These are phyloP conservation scores for Euzophera pinguis DNA, from an alignment of 2,888 invertebrate genomes.

Conservation along the genomic window DNA sequence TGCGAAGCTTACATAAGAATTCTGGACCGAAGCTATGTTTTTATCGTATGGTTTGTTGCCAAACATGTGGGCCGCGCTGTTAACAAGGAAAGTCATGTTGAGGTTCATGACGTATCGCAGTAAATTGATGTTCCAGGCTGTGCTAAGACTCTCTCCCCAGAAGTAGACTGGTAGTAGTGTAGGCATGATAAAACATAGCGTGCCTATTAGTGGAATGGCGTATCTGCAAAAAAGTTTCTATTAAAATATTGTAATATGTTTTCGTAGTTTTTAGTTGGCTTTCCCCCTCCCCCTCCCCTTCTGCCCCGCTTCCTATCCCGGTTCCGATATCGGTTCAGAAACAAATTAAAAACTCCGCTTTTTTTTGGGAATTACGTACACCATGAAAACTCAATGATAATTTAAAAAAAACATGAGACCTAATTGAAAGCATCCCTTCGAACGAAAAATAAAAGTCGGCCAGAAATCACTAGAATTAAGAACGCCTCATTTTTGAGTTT, in stretches of 20 bases:
- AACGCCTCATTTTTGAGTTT: too few relatives aligned
- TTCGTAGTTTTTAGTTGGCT: too few relatives aligned
- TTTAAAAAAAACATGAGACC: too few relatives aligned
- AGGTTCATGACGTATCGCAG: conserved; percentile 77
- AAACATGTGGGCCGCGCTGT: conserved; percentile 81
- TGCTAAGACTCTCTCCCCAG: conserved; percentile 75
- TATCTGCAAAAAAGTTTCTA: conserved; percentile 70
- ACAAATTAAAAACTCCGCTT: too few relatives aligned
- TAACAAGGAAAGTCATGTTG: conserved; percentile 81
- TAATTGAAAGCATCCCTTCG: too few relatives aligned
- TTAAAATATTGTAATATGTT: not conserved
- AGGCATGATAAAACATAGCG: conserved; percentile 64
- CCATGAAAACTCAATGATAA: too few relatives aligned
- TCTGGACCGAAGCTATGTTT: conserved; percentile 35
- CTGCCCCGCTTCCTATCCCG: too few relatives aligned
- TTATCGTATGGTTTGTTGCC: conserved; percentile 68
- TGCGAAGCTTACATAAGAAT: conserved; percentile 28
- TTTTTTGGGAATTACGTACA: too few relatives aligned
- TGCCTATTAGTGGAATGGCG: conserved; percentile 81
- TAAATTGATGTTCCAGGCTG: conserved; percentile 54
- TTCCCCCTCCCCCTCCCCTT: too few relatives aligned
- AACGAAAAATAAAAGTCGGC: too few relatives aligned
- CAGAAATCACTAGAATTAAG: too few relatives aligned
- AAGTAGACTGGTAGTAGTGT: conserved; percentile 73
- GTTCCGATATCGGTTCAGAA: too few relatives aligned